Evolutionary conservation across 2,888 invertebrate genomes (phyloP).

Genomic region (Hypena proboscidalis): DNA sequence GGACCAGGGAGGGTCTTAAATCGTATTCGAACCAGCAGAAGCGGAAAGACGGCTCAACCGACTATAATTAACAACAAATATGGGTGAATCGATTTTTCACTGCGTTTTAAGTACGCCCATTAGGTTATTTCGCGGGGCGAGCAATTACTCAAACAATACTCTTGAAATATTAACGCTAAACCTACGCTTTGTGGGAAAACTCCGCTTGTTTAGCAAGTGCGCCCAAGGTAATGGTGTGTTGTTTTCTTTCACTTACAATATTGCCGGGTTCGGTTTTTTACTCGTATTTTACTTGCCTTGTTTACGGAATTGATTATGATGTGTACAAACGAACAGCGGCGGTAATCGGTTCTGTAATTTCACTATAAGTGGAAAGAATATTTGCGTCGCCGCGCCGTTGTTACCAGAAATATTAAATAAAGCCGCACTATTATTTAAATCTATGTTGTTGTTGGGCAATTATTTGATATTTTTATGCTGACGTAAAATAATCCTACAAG

Average conservation of each 20-base stretch:
- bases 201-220: slow-evolving; percentile 77
- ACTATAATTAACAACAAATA: slow-evolving; percentile 85
- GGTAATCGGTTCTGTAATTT: slow-evolving; percentile 70
- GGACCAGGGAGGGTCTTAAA: slow-evolving; percentile 84
- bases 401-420: slow-evolving; percentile 28
- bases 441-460: slow-evolving; percentile 24
- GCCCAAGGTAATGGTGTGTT: slow-evolving; percentile 60
- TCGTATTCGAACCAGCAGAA: slow-evolving; percentile 80
- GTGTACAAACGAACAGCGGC: slow-evolving; percentile 61
- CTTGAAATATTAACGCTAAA: slow-evolving; percentile 76
- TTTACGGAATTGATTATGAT: slow-evolving; percentile 76
- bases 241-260: slow-evolving; percentile 65
- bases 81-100: slow-evolving; percentile 81
- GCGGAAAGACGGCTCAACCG: slow-evolving; percentile 84
- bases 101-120: slow-evolving; percentile 64
- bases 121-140: slow-evolving; percentile 69
- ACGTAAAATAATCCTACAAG: slow-evolving; percentile 45
- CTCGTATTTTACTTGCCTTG: slow-evolving; percentile 65
- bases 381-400: slow-evolving; percentile 47
- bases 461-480: slow-evolving; percentile 48
- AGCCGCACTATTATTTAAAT: slow-evolving; percentile 9
- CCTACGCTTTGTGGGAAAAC: slow-evolving; percentile 77
- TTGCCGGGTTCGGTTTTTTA: slow-evolving; percentile 55
- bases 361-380: slow-evolving; percentile 56
- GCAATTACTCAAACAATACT: slow-evolving; percentile 77